These are phyloP conservation scores for Festucalex cinctus DNA, from an alignment of 2,113 vertebrate genomes.

Conservation along the genomic window DNA sequence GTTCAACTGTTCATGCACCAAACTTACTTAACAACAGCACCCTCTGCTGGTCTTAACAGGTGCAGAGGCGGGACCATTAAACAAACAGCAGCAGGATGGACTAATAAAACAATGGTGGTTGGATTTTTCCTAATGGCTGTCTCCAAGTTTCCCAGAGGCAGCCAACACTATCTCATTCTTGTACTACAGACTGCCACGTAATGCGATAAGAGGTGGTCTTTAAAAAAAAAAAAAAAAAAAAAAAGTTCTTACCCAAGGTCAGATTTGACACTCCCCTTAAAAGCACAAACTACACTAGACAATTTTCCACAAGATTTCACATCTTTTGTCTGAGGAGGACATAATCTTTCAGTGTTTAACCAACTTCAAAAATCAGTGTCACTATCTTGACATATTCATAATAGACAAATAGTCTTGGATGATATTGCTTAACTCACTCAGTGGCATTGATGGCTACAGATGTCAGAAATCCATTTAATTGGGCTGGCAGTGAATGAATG, in stretches of 20 bases:
- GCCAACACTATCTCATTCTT: background rate
- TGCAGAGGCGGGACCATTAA: too few species aligned
- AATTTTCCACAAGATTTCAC: background rate
- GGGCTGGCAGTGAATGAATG: too few species aligned
- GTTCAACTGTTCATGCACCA: conserved; percentile 47
- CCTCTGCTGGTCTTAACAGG: background rate
- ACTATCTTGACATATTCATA: background rate
- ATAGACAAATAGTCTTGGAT: background rate
- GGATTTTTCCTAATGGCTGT: background rate
- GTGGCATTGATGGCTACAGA: too few species aligned
- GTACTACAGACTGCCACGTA: too few species aligned
- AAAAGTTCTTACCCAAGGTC: too few species aligned
- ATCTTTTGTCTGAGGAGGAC: background rate
- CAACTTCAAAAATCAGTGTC: background rate
- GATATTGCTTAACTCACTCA: background rate
- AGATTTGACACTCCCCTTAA: too few species aligned
- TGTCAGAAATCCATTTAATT: too few species aligned
- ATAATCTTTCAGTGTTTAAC: background rate
- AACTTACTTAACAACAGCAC: conserved; percentile 4
- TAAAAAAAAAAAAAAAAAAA: too few species aligned
- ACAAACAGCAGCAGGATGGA: background rate
- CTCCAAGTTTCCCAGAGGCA: background rate
- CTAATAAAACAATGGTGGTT: background rate
- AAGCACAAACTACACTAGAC: too few species aligned
- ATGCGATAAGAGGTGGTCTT: too few species aligned